Conservation (phyloP, 2,888 invertebrate genomes). For the Celastrina argiolus region DNA sequence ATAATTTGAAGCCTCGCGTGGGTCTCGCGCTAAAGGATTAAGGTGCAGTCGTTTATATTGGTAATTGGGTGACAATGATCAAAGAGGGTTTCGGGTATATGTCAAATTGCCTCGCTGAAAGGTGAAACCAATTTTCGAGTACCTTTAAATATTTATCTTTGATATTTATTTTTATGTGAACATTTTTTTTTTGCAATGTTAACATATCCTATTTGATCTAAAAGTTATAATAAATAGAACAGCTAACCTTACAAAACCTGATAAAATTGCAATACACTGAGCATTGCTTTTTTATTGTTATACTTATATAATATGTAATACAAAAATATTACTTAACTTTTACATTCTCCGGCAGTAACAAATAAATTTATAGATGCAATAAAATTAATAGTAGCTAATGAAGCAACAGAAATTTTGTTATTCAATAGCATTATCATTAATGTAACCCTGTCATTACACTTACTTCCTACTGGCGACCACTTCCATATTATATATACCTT, state of each 20-base stretch:
- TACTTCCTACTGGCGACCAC: background rate
- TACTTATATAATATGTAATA: background rate
- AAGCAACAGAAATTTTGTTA: background rate
- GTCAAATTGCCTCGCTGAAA: background rate
- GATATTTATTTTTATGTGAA: too few relatives aligned
- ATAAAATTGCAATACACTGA: background rate
- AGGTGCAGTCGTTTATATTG: conserved; percentile 5
- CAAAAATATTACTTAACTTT: background rate
- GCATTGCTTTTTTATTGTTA: too few relatives aligned
- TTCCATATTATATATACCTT: background rate
- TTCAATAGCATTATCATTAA: background rate
- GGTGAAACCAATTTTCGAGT: background rate
- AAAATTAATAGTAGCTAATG: background rate
- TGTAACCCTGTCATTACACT: background rate
- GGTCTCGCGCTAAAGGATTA: conserved; percentile 1
- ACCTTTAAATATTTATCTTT: too few relatives aligned
- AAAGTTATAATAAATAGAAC: too few relatives aligned
- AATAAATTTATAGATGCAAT: background rate
- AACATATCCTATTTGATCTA: too few relatives aligned
- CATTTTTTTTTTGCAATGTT: too few relatives aligned
- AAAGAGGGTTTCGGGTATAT: conserved; percentile 29
- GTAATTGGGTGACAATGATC: conserved; percentile 8
- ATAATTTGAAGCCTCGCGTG: conserved; percentile 44
- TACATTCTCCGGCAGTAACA: background rate
- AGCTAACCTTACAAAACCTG: background rate